Conservation (phyloP, 2,888 invertebrate genomes). For the Dysmachus trigonus region DNA sequence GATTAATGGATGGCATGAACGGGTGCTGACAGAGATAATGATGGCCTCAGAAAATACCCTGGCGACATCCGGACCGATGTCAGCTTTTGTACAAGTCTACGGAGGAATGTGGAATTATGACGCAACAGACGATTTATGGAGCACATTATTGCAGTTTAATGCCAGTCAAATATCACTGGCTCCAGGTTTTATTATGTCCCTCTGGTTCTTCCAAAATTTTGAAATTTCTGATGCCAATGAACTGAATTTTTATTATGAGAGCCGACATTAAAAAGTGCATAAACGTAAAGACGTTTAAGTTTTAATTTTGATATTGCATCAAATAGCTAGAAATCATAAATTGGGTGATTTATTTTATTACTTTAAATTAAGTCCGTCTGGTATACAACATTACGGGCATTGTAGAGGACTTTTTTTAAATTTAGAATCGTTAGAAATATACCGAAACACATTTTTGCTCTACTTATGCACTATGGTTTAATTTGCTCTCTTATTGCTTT, state of each 20-base stretch:
- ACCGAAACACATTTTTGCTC: too few relatives aligned
- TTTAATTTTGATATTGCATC: too few relatives aligned
- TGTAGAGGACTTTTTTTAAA: too few relatives aligned
- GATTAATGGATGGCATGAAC: background rate
- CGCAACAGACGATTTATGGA: background rate
- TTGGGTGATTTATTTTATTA: too few relatives aligned
- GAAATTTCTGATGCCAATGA: background rate
- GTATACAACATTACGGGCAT: too few relatives aligned
- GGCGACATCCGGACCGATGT: constrained; percentile 2
- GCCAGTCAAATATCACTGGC: background rate
- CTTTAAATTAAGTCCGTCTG: too few relatives aligned
- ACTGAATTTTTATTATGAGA: background rate
- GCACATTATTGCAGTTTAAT: background rate
- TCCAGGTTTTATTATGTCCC: background rate
- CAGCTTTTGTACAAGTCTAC: background rate
- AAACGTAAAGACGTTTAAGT: background rate
- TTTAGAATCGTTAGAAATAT: too few relatives aligned
- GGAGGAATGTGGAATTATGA: background rate
- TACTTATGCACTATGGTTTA: too few relatives aligned
- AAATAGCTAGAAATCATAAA: too few relatives aligned
- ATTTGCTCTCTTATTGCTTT: too few relatives aligned
- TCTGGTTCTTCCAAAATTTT: background rate
- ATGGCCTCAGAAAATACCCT: background rate
- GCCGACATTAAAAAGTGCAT: background rate
- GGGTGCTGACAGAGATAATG: background rate